phyloP scores from a whole-genome alignment of 1,140 invertebrate species.

The Ostrea denselamellosa region DNA sequence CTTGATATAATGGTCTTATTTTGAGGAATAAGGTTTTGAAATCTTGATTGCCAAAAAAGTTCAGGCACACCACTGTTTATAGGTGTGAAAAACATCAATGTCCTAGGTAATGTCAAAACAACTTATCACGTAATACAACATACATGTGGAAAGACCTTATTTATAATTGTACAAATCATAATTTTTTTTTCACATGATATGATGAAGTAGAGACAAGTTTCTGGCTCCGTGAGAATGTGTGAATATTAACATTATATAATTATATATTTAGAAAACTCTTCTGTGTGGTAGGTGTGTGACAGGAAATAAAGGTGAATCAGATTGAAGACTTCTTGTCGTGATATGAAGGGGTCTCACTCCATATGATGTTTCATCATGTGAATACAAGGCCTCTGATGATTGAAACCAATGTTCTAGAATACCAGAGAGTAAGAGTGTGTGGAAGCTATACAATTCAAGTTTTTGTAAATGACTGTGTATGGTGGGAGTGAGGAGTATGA shows the following conservation, averaged over 20 bases:
- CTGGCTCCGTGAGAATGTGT: no score
- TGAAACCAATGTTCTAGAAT: background rate
- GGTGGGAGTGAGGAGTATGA: background rate
- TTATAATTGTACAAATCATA: background rate
- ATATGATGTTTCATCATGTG: background rate
- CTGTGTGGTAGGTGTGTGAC: background rate
- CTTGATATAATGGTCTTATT: no score
- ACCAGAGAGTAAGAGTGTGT: background rate
- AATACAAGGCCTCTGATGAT: background rate
- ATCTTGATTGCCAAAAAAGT: no score
- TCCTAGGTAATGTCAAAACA: no score
- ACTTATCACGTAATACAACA: no score
- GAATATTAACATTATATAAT: background rate
- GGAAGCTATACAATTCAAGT: background rate
- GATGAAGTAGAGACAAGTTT: conserved; percentile 12
- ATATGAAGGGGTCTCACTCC: background rate
- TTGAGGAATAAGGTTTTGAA: no score
- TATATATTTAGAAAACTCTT: background rate
- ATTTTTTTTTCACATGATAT: background rate
- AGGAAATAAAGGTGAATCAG: background rate
- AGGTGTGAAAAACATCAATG: no score
- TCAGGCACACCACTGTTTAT: no score
- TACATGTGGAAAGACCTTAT: background rate
- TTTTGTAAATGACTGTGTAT: background rate
- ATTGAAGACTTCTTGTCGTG: background rate